Base-by-base conservation (phyloP, 1,140 invertebrate species). In the Cotesia chilonis region DNA sequence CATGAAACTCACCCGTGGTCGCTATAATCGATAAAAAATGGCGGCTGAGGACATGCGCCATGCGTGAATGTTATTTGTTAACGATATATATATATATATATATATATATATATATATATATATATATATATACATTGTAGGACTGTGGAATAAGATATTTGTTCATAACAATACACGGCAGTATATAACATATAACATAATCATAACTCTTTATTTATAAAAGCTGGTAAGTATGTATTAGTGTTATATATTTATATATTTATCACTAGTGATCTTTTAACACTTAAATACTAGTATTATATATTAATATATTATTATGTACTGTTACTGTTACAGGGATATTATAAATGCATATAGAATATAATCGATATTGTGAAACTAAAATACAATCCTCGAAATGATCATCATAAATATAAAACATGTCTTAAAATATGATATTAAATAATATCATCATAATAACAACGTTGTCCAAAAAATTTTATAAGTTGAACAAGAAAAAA, bases 361-460 rank as follows among this genome's bases (percentile, higher is more conserved):
- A 74, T 72, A 79, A 79, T 79, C 78, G 78, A 79, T 79, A 77
- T 79, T 75, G 76, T 73, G 61, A 77, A 77, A 77, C 72, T 76
- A 77, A 72, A 74, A 79, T 76, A 73, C 64, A 71, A 65, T 47
- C 14, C 63, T n/a, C 51, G 41, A 47, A 74, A 78, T 67, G 73
- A 83, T 83, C 80, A 80, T 79, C 76, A 80, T 20, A 28, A 82
- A 81, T 75, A 79, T 76, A 77, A 77, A 75, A 47, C 41, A 47
- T 47, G 41, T 47, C 41, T 47, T 77, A 80, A 77, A 68, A 77
- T 78, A 74, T 79, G 75, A 67, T 52, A 17, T 35, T 55, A 9
- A 57, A 20, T 12, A 35, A 68, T n/a, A 63, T 28, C 12, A 52
- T 14, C 38, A 65, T 47, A 12, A 55, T 60, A 66, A 66, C 47